Percentiles rank a stretch among this genome's conserved stretches.
Conservation (phyloP, 2,888 invertebrate genomes). For the Scaptomyza polygonia region DNA sequence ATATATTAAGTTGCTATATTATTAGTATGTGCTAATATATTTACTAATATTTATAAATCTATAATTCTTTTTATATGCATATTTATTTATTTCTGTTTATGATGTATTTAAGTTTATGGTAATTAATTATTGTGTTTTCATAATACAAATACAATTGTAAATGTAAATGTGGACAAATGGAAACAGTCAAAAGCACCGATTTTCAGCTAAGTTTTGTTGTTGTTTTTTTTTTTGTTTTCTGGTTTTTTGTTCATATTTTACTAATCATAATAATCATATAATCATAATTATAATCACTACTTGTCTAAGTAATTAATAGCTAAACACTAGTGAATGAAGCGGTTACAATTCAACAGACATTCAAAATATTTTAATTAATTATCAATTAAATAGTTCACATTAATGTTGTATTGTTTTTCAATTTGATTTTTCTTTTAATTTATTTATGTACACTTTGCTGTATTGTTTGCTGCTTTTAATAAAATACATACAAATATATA, state of each 20-base stretch:
- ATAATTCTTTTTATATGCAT: conserved; percentile 29
- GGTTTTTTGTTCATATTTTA: conserved; percentile 61
- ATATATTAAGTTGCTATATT: conserved; percentile 25
- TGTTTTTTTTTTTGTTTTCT: conserved; percentile 35
- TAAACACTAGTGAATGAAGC: conserved; percentile 51
- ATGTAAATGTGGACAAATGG: conserved; percentile 83
- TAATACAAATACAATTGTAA: conserved; percentile 81
- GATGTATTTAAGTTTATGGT: conserved; percentile 38
- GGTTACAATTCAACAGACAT: conserved; percentile 33
- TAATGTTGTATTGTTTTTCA: neutral
- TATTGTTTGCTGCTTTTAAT: conserved; percentile 36
- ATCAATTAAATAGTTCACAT: conserved; percentile 29
- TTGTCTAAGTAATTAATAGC: conserved; percentile 59
- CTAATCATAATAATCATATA: conserved; percentile 67
- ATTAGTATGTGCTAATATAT: conserved; percentile 26
- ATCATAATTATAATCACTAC: conserved; percentile 63
- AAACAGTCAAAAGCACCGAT: conserved; percentile 85
- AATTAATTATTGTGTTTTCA: conserved; percentile 69
- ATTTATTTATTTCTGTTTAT: conserved; percentile 31
- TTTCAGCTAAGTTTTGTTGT: conserved; percentile 84
- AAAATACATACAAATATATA: conserved; percentile 69
- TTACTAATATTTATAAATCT: conserved; percentile 42
- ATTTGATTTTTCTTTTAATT: conserved; percentile 9
- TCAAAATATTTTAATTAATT: conserved; percentile 21
- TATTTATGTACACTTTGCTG: conserved; percentile 36